Evolutionary conservation across 1,140 invertebrate species (phyloP).

Genomic region (Lerema accius): DNA sequence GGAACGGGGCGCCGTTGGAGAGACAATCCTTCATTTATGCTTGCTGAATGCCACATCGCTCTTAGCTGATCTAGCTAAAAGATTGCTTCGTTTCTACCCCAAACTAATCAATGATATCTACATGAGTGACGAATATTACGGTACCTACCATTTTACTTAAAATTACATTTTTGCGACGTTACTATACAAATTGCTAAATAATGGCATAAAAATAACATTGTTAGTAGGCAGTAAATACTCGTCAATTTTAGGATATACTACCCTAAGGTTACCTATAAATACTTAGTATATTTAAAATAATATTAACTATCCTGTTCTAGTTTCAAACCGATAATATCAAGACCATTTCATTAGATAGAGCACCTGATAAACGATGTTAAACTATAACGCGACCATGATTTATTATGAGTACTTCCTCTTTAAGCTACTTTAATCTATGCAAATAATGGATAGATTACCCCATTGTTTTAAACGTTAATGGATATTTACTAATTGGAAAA

Average conservation of each 20-base stretch:
- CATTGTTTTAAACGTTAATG: neutral
- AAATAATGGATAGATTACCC: neutral
- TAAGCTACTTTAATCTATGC: neutral
- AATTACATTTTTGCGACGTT: too few species aligned
- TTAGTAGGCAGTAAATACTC: too few species aligned
- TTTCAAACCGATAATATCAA: neutral
- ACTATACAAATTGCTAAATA: too few species aligned
- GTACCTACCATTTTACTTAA: slow-evolving; percentile 77
- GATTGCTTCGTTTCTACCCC: slow-evolving; percentile 95
- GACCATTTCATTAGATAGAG: neutral
- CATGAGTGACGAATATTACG: slow-evolving; percentile 98
- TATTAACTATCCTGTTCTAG: neutral
- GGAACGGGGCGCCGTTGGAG: slow-evolving; percentile 97
- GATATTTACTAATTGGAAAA: neutral
- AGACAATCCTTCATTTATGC: slow-evolving; percentile 97
- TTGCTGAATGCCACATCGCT: slow-evolving; percentile 94
- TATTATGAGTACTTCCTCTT: neutral
- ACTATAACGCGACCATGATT: neutral
- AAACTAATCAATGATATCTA: slow-evolving; percentile 98
- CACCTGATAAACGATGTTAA: neutral
- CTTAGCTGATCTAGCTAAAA: slow-evolving; percentile 96
- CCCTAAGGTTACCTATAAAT: too few species aligned
- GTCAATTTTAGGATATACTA: too few species aligned
- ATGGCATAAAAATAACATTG: too few species aligned
- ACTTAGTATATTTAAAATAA: too few species aligned